Percentiles rank a stretch among this genome's conserved stretches.
Conservation (phyloP, 1,140 invertebrate species). For the Adoxophyes honmai region DNA sequence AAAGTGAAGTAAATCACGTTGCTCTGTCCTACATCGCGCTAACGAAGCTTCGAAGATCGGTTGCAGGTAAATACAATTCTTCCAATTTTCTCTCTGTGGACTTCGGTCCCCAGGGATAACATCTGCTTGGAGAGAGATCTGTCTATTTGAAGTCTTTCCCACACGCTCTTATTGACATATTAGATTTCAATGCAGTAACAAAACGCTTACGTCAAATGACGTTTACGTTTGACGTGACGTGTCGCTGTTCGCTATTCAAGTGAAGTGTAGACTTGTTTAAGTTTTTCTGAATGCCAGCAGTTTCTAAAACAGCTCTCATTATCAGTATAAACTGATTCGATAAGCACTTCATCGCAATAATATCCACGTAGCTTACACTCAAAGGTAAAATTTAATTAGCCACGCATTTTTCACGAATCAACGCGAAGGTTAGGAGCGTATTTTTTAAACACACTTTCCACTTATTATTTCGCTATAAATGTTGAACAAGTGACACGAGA, state of each 20-base stretch:
- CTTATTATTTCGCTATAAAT: slow-evolving; percentile 1
- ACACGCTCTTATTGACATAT: too few relatives aligned
- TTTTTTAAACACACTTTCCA: not conserved
- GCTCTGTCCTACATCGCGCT: too few relatives aligned
- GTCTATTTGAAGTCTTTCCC: too few relatives aligned
- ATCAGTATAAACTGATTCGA: slow-evolving; percentile 13
- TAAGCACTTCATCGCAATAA: slow-evolving; percentile 19
- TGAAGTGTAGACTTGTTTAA: slow-evolving; percentile 11
- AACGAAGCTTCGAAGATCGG: too few relatives aligned
- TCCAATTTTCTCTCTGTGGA: too few relatives aligned
- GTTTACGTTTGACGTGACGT: not conserved
- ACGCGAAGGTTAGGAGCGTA: not conserved
- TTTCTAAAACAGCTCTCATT: not conserved
- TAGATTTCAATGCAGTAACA: not conserved
- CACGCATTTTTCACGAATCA: not conserved
- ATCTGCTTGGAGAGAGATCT: too few relatives aligned
- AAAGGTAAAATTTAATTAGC: slow-evolving; percentile 15
- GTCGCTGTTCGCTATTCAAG: not conserved
- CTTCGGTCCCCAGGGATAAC: too few relatives aligned
- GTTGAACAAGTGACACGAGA: not conserved
- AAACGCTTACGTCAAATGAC: slow-evolving; percentile 10
- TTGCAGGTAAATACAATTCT: too few relatives aligned
- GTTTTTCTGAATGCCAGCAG: slow-evolving; percentile 14
- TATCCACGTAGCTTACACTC: slow-evolving; percentile 17
- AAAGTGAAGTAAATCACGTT: too few relatives aligned